phyloP scores from a whole-genome alignment of 2,888 invertebrate species.

The Cataglyphis albicans region DNA sequence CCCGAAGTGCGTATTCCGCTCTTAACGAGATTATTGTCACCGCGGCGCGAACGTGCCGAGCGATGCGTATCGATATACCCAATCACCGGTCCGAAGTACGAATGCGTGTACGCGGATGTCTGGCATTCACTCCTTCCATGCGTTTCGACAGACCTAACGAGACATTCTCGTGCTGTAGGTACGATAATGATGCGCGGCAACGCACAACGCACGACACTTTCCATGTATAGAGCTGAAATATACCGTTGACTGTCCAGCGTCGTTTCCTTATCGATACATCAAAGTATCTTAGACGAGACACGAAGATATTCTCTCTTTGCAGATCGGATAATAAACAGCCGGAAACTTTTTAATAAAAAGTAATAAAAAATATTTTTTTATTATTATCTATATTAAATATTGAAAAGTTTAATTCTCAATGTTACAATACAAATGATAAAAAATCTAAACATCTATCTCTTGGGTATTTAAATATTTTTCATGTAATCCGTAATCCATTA shows the following conservation, averaged over 20 bases:
- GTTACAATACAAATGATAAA: neutral
- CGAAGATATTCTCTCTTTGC: slow-evolving; percentile 6
- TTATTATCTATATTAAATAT: neutral
- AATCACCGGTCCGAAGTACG: slow-evolving; percentile 63
- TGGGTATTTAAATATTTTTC: neutral
- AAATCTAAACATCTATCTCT: neutral
- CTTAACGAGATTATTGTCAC: slow-evolving; percentile 78
- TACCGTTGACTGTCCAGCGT: slow-evolving; percentile 59
- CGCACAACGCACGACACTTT: slow-evolving; percentile 54
- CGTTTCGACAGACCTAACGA: slow-evolving; percentile 65
- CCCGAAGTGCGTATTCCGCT: slow-evolving; percentile 67
- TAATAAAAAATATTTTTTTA: neutral
- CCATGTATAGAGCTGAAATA: slow-evolving; percentile 39
- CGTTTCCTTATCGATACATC: slow-evolving; percentile 58
- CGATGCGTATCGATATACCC: slow-evolving; percentile 73
- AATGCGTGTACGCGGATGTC: slow-evolving; percentile 56
- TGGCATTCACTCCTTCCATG: slow-evolving; percentile 45
- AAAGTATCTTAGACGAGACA: slow-evolving; percentile 18
- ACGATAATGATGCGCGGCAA: slow-evolving; percentile 47
- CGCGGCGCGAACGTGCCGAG: slow-evolving; percentile 60
- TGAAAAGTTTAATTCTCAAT: neutral
- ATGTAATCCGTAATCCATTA: neutral
- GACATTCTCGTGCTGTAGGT: slow-evolving; percentile 64
- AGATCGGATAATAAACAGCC: slow-evolving; percentile 7
- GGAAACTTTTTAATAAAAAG: slow-evolving; percentile 14